Conservation (phyloP, 37 sponge, comb jelly and placozoan genomes). For the Halisarca cf. caerulea region DNA sequence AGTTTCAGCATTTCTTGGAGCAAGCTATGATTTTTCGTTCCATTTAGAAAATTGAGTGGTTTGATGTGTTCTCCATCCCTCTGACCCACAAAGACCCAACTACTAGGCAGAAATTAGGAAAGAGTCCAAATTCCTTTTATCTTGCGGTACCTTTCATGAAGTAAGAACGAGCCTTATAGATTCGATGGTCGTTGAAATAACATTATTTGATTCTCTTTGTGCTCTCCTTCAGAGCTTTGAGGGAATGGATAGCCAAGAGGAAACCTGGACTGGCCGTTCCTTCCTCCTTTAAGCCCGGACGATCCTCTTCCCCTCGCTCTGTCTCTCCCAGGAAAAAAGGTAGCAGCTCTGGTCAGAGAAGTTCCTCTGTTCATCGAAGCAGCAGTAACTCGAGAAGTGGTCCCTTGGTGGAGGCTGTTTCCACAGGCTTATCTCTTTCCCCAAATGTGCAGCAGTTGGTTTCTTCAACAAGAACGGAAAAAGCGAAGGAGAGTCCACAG, state of each 20-base stretch:
- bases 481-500: neutral
- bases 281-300: too few species aligned
- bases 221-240: neutral
- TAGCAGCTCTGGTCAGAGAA: neutral
- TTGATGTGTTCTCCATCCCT: constrained; percentile 57
- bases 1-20: too few species aligned
- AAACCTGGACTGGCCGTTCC: too few species aligned
- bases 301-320: too few species aligned
- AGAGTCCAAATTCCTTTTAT: constrained; percentile 65
- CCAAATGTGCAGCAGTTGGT: constrained; percentile 4
- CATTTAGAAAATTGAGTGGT: constrained; percentile 78
- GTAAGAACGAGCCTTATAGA: too few species aligned
- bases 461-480: too few species aligned
- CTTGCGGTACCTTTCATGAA: constrained; percentile 75
- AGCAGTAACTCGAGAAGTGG: too few species aligned
- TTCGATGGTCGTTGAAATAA: too few species aligned
- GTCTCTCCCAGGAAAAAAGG: neutral
- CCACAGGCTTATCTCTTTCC: too few species aligned
- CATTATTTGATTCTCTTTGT: too few species aligned
- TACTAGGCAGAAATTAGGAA: constrained; percentile 48
- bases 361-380: neutral
- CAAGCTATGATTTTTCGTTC: too few species aligned
- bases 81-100: constrained; percentile 49
- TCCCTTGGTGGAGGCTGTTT: too few species aligned
- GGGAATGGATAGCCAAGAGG: constrained; percentile 4